These are phyloP conservation scores for Amphiprion ocellaris DNA, from an alignment of 2,113 vertebrate genomes.

Conservation along the genomic window DNA sequence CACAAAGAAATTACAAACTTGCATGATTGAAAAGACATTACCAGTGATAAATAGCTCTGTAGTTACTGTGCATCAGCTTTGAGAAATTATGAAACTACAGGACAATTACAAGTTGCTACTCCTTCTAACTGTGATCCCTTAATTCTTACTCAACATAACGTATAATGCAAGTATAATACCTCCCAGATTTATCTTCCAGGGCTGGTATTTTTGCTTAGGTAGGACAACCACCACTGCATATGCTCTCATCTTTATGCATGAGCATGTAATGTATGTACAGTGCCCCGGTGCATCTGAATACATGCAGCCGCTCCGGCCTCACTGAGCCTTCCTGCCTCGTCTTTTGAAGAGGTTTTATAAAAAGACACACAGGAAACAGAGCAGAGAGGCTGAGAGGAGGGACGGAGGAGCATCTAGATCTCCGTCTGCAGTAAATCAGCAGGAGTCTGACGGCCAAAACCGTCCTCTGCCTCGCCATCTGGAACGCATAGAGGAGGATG, in stretches of 20 bases:
- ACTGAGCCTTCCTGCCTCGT: slow-evolving; percentile 24
- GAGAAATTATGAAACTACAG: too few species aligned
- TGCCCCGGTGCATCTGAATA: neutral
- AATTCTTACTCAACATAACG: too few species aligned
- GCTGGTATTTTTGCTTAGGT: neutral
- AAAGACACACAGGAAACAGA: slow-evolving; percentile 60
- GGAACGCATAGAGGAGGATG: slow-evolving; percentile 64
- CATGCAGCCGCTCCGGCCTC: neutral
- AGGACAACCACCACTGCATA: neutral
- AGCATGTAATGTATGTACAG: neutral
- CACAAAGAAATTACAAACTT: too few species aligned
- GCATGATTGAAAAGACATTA: too few species aligned
- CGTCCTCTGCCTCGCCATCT: slow-evolving; percentile 53
- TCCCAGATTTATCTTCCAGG: neutral
- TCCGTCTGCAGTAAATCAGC: slow-evolving; percentile 63
- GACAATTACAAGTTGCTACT: too few species aligned
- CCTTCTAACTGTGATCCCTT: too few species aligned
- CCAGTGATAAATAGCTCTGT: too few species aligned
- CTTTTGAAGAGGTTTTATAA: slow-evolving; percentile 47
- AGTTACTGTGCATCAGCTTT: too few species aligned
- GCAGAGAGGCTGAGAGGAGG: slow-evolving; percentile 15
- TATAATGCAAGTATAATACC: too few species aligned
- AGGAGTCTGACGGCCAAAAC: slow-evolving; percentile 28
- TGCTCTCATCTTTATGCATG: slow-evolving; percentile 18
- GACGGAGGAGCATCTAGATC: slow-evolving; percentile 29